Evolutionary conservation across 2,888 invertebrate genomes (phyloP).

Genomic region (Platycheirus albimanus): DNA sequence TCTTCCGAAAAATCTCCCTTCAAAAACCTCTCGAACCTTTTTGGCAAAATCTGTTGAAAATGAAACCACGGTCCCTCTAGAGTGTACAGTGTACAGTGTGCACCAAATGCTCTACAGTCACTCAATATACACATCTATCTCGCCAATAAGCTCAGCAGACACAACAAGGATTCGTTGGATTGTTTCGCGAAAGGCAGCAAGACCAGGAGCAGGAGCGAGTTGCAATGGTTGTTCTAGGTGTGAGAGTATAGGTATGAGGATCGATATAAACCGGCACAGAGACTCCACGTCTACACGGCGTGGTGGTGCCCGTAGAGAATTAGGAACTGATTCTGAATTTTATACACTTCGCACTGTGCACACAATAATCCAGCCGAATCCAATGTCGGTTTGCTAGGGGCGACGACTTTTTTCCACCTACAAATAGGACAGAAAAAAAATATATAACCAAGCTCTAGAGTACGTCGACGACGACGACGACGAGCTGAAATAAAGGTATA

Average conservation of each 20-base stretch:
- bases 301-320: slow-evolving; percentile 69
- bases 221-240: slow-evolving; percentile 36
- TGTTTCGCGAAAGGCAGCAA: slow-evolving; percentile 52
- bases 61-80: slow-evolving; percentile 53
- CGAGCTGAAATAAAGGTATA: slow-evolving; percentile 39
- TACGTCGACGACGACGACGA: slow-evolving; percentile 42
- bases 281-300: slow-evolving; percentile 14
- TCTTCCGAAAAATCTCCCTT: slow-evolving; percentile 1
- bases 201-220: slow-evolving; percentile 1
- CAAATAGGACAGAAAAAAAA: too few species aligned
- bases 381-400: slow-evolving; percentile 70
- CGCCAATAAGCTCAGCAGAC: slow-evolving; percentile 23
- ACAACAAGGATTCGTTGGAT: slow-evolving; percentile 56
- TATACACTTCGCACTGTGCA: slow-evolving; percentile 71
- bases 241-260: slow-evolving; percentile 35
- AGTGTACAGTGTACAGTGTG: too few species aligned
- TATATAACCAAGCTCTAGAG: slow-evolving; percentile 11
- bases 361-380: slow-evolving; percentile 73
- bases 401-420: slow-evolving; percentile 51
- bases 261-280: slow-evolving; percentile 25
- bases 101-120: neutral
- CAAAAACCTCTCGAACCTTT: slow-evolving; percentile 27
- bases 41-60: slow-evolving; percentile 59
- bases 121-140: slow-evolving; percentile 9
- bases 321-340: slow-evolving; percentile 73